Evolutionary conservation across 2,888 invertebrate genomes (phyloP).

Genomic region (Melanostoma mellinum): DNA sequence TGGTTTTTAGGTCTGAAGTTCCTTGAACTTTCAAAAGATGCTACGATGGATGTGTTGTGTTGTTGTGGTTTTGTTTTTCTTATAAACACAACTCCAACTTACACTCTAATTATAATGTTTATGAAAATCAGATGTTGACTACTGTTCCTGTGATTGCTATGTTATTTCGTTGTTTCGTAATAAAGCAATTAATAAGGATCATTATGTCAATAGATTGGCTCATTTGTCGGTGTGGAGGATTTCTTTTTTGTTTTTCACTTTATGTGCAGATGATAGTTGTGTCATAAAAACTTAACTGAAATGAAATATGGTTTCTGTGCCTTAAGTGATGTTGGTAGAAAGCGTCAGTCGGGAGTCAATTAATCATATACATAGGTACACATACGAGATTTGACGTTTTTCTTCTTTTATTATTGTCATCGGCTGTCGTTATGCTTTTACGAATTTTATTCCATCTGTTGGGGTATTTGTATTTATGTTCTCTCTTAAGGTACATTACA

Average conservation of each 20-base stretch:
- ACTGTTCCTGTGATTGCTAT: slow-evolving; percentile 23
- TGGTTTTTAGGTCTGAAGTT: not conserved
- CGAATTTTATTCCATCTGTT: not conserved
- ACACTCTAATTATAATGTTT: slow-evolving; percentile 48
- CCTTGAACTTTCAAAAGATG: slow-evolving; percentile 20
- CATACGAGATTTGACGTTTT: slow-evolving; percentile 40
- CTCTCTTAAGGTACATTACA: not conserved
- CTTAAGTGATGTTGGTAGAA: slow-evolving; percentile 10
- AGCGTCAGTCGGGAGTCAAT: slow-evolving; percentile 58
- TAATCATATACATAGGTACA: slow-evolving; percentile 39
- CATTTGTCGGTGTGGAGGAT: slow-evolving; percentile 28
- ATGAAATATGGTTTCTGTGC: slow-evolving; percentile 43
- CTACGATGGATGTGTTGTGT: slow-evolving; percentile 36
- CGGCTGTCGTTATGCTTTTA: slow-evolving; percentile 5
- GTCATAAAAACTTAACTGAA: slow-evolving; percentile 22
- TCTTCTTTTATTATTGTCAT: slow-evolving; percentile 23
- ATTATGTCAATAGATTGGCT: slow-evolving; percentile 57
- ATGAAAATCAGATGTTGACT: slow-evolving; percentile 37
- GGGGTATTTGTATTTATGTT: not conserved
- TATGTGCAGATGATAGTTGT: slow-evolving; percentile 42
- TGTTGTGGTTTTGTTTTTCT: not conserved
- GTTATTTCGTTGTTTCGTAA: slow-evolving; percentile 33
- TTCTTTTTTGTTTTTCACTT: not conserved
- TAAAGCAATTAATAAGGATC: slow-evolving; percentile 46
- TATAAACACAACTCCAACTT: not conserved